Conservation (phyloP, 2,888 invertebrate species). For the Drosophila falleni region DNA sequence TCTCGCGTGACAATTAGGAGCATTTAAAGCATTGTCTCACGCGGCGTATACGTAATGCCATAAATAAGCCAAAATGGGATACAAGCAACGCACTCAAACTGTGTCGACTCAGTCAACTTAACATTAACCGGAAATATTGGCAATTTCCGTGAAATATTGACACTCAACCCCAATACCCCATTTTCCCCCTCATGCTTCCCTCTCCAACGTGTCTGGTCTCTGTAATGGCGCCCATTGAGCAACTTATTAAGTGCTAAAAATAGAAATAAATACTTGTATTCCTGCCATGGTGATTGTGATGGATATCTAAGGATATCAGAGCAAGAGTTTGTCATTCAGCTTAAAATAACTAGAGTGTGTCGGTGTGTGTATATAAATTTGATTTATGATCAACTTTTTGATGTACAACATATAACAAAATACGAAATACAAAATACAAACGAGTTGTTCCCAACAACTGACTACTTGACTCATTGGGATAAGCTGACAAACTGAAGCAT, state of each 20-base stretch:
- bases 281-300: slow-evolving; percentile 43
- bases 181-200: not conserved
- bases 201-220: slow-evolving; percentile 16
- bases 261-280: slow-evolving; percentile 68
- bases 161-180: slow-evolving; percentile 6
- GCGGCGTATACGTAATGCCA: slow-evolving; percentile 60
- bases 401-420: slow-evolving; percentile 36
- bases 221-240: slow-evolving; percentile 60
- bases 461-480: slow-evolving; percentile 59
- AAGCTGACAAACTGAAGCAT: slow-evolving; percentile 41
- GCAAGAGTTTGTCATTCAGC: slow-evolving; percentile 18
- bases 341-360: slow-evolving; percentile 21
- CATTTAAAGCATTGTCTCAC: slow-evolving; percentile 45
- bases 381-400: slow-evolving; percentile 67
- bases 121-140: slow-evolving; percentile 77
- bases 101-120: slow-evolving; percentile 36
- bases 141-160: slow-evolving; percentile 72
- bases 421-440: no score
- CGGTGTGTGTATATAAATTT: slow-evolving; percentile 52
- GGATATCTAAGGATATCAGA: slow-evolving; percentile 59
- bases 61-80: slow-evolving; percentile 44
- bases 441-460: slow-evolving; percentile 59
- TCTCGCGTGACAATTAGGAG: slow-evolving; percentile 62
- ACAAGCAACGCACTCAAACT: slow-evolving; percentile 33
- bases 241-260: slow-evolving; percentile 77